Evolutionary conservation across 2,113 vertebrate species (phyloP), one percentile per base, ranked within the genome.

Genomic region (Ranitomeya variabilis): DNA sequence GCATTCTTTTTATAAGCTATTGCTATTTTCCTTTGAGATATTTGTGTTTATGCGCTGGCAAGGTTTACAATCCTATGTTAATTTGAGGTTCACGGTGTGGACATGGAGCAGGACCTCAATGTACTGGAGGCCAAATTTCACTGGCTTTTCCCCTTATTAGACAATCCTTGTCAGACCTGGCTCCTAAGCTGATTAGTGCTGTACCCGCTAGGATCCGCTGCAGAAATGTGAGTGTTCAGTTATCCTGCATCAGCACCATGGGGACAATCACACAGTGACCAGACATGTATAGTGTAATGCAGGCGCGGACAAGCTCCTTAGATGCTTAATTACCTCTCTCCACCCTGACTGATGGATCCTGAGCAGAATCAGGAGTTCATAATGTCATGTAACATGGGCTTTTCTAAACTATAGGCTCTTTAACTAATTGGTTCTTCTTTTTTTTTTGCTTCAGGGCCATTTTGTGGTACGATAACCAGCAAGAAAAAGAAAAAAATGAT

Each of bases 401-500:
- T 69, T 73, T 16, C 69, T 51, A 9, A 45, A 74, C 71, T 8
- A 74, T 16, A 45, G 51, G 71, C 71, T 19, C 6, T 74, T 18
- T 21, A 19, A 3, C 11, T 14, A 13, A 76, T 19, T 37, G 31
- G 45, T 76, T 52, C 13, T 4, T 76, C 5, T 76, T 3, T 85
- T 7, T 92, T 91, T 64, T 92, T 80, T 26, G 92, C 86, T 92
- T 67, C 88, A 99, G 98, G 98, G 37, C 95, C 96, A 91, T 97
- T 99, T 71, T 99, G 98, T 73, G 98, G 98, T 90, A 97, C 96
- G 82, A 92, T 96, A 93, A 95, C 94, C 89, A 95, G 93, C 88
- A 99, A 97, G 94, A 99, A 97, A 93, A 99, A 99, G 94, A 99
- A 99, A 92, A 99, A 97, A 93, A 97, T 98, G 95, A 99, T 99